Percentiles rank a stretch among this genome's conserved stretches.
Evolutionary conservation across 2,888 invertebrate species (phyloP).

Genomic region (Creontiades dilutus): DNA sequence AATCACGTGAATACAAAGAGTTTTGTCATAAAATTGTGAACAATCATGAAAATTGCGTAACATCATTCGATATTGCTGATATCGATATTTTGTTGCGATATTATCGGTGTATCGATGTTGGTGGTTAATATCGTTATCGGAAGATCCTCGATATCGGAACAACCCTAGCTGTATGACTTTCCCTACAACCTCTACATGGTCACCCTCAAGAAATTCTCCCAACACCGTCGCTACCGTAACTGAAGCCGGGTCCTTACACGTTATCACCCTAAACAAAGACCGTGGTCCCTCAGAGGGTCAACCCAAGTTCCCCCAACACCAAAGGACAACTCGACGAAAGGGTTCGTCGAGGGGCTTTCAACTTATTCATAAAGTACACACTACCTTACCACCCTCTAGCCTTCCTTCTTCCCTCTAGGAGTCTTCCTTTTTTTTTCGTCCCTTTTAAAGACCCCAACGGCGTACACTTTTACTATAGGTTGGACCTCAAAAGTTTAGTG

Average conservation of each 20-base stretch:
- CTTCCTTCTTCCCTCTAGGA: not conserved
- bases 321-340: not conserved
- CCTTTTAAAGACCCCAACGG: conserved; percentile 8
- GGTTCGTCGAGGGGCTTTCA: not conserved
- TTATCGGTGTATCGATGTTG: too few species aligned
- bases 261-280: conserved; percentile 61
- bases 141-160: too few species aligned
- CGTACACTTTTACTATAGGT: conserved; percentile 38
- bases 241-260: conserved; percentile 15
- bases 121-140: too few species aligned
- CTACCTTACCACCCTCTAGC: conserved; percentile 32
- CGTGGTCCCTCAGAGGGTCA: conserved; percentile 25
- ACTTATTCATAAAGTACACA: conserved; percentile 62
- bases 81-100: too few species aligned
- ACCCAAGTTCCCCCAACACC: not conserved
- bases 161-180: too few species aligned
- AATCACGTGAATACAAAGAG: too few species aligned
- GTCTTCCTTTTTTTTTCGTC: conserved; percentile 8
- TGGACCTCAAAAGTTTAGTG: conserved; percentile 38
- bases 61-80: too few species aligned
- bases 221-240: not conserved
- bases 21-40: too few species aligned
- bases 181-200: not conserved
- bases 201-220: not conserved
- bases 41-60: too few species aligned